These are phyloP conservation scores for Reticulitermes speratus DNA, from an alignment of 1,140 invertebrate species.

Conservation along the genomic window DNA sequence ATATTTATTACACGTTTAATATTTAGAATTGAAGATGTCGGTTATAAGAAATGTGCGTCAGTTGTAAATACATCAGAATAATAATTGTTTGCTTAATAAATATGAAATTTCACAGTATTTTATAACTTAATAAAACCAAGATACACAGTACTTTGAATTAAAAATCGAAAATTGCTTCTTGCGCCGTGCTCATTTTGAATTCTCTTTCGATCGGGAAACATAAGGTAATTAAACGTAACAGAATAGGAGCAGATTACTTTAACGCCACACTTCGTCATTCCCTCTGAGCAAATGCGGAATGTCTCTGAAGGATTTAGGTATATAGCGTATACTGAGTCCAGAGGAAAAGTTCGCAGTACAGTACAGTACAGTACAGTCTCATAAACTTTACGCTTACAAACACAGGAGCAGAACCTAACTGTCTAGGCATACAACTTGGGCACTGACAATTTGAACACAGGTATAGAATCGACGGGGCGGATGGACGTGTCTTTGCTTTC, in stretches of 20 bases:
- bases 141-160: not conserved
- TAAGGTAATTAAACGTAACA: not conserved
- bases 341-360: too few relatives aligned
- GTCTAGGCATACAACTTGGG: not conserved
- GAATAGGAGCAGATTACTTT: not conserved
- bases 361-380: too few relatives aligned
- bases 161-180: not conserved
- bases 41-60: constrained; percentile 12
- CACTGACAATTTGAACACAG: too few relatives aligned
- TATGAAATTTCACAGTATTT: not conserved
- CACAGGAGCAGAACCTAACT: not conserved
- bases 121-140: not conserved
- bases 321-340: too few relatives aligned
- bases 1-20: not conserved
- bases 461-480: not conserved
- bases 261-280: not conserved
- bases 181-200: not conserved
- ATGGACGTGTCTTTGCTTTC: not conserved
- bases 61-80: not conserved
- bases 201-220: too few relatives aligned
- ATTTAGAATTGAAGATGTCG: not conserved
- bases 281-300: not conserved
- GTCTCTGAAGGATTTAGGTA: not conserved
- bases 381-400: not conserved
- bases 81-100: not conserved